Conservation (phyloP, 2,888 invertebrate genomes). For the Eristalinus sepulchralis region DNA sequence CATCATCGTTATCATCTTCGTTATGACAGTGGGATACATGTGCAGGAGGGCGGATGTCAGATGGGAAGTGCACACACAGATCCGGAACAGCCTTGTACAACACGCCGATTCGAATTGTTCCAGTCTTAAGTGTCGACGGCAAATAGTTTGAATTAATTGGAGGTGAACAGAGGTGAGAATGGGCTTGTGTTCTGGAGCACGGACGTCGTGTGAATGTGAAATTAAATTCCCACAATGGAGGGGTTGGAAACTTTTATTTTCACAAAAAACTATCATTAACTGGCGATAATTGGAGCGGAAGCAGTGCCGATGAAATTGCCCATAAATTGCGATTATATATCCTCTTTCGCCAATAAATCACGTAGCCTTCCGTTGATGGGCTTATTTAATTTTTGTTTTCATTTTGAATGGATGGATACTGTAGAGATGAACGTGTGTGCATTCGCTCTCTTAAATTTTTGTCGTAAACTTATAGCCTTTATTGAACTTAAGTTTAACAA, state of each 20-base stretch:
- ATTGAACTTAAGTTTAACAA: no score
- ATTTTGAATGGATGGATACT: neutral
- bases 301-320: slow-evolving; percentile 24
- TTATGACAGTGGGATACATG: neutral
- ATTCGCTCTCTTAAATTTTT: no score
- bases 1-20: slow-evolving; percentile 4
- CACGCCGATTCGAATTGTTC: neutral
- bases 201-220: neutral
- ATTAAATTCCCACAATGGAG: neutral
- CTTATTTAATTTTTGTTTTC: neutral
- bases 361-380: neutral
- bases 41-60: neutral
- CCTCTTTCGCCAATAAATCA: slow-evolving; percentile 18
- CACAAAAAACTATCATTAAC: slow-evolving; percentile 6
- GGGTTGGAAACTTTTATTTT: slow-evolving; percentile 14
- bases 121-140: slow-evolving; percentile 19
- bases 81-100: neutral
- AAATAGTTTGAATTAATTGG: slow-evolving; percentile 41
- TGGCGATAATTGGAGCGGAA: slow-evolving; percentile 31
- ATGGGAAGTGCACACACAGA: neutral
- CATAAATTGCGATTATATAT: slow-evolving; percentile 19
- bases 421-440: no score
- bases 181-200: neutral
- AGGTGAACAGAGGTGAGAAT: neutral
- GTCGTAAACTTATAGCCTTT: no score